Evolutionary conservation across 2,888 invertebrate genomes (phyloP).

Genomic region (Piscicola geometra): DNA sequence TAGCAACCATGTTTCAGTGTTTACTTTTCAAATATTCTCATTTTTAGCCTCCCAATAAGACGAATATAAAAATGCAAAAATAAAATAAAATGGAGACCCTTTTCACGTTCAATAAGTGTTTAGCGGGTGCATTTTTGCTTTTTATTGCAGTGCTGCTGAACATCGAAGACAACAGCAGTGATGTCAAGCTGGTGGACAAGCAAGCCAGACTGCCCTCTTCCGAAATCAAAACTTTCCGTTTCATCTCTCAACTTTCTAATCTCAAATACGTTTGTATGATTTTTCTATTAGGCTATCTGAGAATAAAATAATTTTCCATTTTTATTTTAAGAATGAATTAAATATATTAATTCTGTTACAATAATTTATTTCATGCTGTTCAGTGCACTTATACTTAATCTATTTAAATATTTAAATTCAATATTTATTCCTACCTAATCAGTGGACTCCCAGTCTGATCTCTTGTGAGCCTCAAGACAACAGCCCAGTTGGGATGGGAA

Average conservation of each 20-base stretch:
- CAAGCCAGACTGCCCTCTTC: slow-evolving; percentile 26
- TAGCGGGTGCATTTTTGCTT: not conserved
- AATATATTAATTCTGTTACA: too few species aligned
- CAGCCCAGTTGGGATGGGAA: slow-evolving; percentile 39
- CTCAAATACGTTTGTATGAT: slow-evolving; percentile 18
- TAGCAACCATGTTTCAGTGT: not conserved
- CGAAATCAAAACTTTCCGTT: slow-evolving; percentile 15
- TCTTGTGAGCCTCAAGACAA: slow-evolving; percentile 39
- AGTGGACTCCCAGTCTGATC: slow-evolving; percentile 40
- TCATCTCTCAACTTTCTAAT: slow-evolving; percentile 20
- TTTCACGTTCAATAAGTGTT: not conserved
- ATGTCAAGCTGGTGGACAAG: slow-evolving; percentile 20
- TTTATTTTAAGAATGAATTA: not conserved
- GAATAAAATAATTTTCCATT: not conserved
- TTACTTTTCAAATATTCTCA: not conserved
- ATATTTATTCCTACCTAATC: not conserved
- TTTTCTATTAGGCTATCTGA: too few species aligned
- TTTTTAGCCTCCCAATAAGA: not conserved
- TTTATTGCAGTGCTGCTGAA: slow-evolving; percentile 11
- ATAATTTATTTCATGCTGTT: not conserved
- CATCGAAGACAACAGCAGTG: slow-evolving; percentile 26
- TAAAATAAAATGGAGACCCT: not conserved
- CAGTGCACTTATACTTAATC: not conserved
- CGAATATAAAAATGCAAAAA: not conserved
- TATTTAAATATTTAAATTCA: not conserved